Evolutionary conservation across 1,140 invertebrate species (phyloP).

Genomic region (Macrostomum lignano): DNA sequence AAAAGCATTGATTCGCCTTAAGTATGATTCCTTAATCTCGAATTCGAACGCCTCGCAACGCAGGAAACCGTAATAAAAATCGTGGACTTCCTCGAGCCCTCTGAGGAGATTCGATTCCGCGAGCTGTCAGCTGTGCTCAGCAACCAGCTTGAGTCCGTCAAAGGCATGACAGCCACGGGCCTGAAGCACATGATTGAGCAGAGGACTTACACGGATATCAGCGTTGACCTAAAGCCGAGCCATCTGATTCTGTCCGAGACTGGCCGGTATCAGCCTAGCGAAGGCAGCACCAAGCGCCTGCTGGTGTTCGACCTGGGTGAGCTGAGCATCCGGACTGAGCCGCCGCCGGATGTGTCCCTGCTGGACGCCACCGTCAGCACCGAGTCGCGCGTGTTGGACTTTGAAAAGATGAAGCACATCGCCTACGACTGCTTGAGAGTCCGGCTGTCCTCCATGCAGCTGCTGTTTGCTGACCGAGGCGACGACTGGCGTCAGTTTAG

Average conservation of each 20-base stretch:
- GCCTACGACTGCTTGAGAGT: constrained; percentile 64
- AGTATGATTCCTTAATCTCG: no score
- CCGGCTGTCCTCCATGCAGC: constrained; percentile 49
- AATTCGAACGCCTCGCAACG: no score
- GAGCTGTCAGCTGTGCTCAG: no score
- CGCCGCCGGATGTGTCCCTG: no score
- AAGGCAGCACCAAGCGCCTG: constrained; percentile 4
- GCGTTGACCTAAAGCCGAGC: constrained; percentile 54
- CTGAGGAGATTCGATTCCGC: no score
- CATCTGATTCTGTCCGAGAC: constrained; percentile 54
- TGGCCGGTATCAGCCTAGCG: constrained; percentile 38
- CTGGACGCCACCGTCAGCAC: no score
- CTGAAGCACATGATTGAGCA: constrained; percentile 66
- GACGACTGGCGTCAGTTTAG: constrained; percentile 46
- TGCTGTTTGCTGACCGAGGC: constrained; percentile 29
- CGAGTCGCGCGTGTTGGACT: constrained; percentile 2
- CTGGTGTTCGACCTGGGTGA: no score
- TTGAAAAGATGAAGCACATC: constrained; percentile 37
- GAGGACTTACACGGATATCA: constrained; percentile 51
- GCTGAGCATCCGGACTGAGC: no score
- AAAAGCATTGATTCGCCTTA: no score
- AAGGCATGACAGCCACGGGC: constrained; percentile 9
- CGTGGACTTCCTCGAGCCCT: no score
- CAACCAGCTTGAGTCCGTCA: not conserved
- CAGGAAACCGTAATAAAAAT: no score